Base-by-base conservation (phyloP, 2,113 vertebrate species). In the Cichladusa arquata region DNA sequence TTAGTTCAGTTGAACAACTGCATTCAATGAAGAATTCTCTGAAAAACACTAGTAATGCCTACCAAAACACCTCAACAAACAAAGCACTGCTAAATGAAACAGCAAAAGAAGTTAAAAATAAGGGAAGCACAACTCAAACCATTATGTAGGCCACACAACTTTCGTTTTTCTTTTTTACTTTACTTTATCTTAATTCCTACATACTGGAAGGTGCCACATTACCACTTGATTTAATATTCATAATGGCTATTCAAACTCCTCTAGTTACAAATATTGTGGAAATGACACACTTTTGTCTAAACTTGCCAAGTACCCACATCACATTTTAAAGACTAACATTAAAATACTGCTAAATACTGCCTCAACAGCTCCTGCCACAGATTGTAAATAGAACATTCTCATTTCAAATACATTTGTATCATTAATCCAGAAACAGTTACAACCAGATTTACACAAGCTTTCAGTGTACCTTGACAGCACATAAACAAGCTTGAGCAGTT, bases 231-330 rank as follows among this genome's bases (percentile, higher is more conserved):
- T 62, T 16, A 56, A 16, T 15, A 34, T n/a, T 61, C 42, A 33
- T 19, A 26, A 51, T 2, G 3, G 25, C 28, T 53, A 74, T 28
- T 81, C 25, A 31, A 66, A 70, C 17, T 34, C 66, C 34, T 61
- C 33, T 66, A 71, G 12, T 60, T 45, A 44, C 15, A 62, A 62
- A 36, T 28, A 42, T 4, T 29, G 50, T 3, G 1, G 60, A 79
- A 82, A 47, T 15, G 1, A 36, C 22, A 36, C 0, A 0, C 5
- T 78, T 77, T 50, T 8, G 1, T 50, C 76, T 45, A 58, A 62
- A 29, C 29, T 61, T 45, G 14, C 8, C 8, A 6, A 89, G 19
- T 14, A 44, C 4, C 6, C 2, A 15, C 17, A 17, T 8, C 28
- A 36, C 22, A 47, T 45, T 91, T 80, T 24, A 25, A 76, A 82